These are phyloP conservation scores for Tachyglossus aculeatus DNA, from an alignment of 2,797 vertebrate species.

Conservation along the genomic window DNA sequence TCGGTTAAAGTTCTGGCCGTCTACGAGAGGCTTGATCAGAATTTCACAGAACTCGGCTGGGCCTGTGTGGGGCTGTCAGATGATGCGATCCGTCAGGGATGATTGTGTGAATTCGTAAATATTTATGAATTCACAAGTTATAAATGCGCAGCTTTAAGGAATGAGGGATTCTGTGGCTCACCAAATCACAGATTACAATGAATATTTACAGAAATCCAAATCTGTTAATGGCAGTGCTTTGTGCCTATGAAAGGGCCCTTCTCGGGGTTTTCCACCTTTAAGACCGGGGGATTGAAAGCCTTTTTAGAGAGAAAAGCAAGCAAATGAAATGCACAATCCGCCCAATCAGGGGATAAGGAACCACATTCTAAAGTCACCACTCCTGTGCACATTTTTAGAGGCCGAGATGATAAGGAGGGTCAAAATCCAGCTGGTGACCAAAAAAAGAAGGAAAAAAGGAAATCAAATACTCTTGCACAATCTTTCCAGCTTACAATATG, in stretches of 20 bases:
- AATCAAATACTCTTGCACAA: no score
- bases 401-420: no score
- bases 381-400: no score
- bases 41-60: slow-evolving; percentile 48
- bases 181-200: slow-evolving; percentile 64
- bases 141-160: slow-evolving; percentile 60
- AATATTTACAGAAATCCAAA: slow-evolving; percentile 66
- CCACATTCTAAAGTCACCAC: no score
- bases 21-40: slow-evolving; percentile 54
- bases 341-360: neutral
- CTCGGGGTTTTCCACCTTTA: slow-evolving; percentile 45
- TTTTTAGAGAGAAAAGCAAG: neutral
- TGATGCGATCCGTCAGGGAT: slow-evolving; percentile 66
- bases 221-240: slow-evolving; percentile 66
- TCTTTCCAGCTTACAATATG: no score
- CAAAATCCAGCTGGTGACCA: no score
- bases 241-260: slow-evolving; percentile 35
- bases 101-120: slow-evolving; percentile 71
- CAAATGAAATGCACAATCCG: neutral
- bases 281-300: neutral
- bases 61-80: slow-evolving; percentile 60
- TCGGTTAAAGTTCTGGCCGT: no score
- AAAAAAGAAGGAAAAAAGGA: no score
- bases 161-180: slow-evolving; percentile 39
- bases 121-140: slow-evolving; percentile 71